Base-by-base conservation (phyloP, 1,140 invertebrate genomes). In the Sinella curviseta region DNA sequence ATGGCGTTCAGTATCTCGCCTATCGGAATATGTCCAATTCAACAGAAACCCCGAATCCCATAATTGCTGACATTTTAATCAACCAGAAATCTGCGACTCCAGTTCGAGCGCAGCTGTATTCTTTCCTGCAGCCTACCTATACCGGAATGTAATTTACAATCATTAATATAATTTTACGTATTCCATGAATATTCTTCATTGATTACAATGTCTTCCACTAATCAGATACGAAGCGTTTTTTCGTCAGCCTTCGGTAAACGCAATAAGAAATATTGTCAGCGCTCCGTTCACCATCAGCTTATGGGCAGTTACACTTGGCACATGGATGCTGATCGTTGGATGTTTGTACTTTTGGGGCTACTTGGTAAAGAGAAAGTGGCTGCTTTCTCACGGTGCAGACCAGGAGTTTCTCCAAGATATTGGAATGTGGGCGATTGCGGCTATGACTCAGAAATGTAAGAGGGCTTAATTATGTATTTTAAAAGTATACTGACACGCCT, bases 231-330 rank as follows among this genome's bases (percentile, higher is more conserved):
- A 75, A 1, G 74, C 39, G 2, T 75, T 75, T 30, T 75, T 75
- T 24, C 8, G 1, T 17, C 74, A 75, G 28, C 74, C 74, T 8
- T 2, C 2, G 3, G 74, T 35, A 8, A 26, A 48, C 28, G 3
- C 34, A n/a, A 36, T 75, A 31, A 20, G 74, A 14, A 75, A 75
- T 48, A 36, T 75, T 75, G 74, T 75, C 26, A 75, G 35, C 24
- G 74, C 74, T 20, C 74, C 74, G 3, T 75, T 75, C 36, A 75
- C 14, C 2, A n/a, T 4, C 2, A 3, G 17, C 24, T 26, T 75
- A 20, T 75, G 74, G 74, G 34, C 31, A 3, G 39, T 30, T 20
- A 1, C 39, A 4, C 3, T 75, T 26, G 16, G 33, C 12, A 75
- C 74, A 2, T 39, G 34, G 35, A 3, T 75, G 3, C 3, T 48